Conservation (phyloP, 1,140 invertebrate species). For the Colletes latitarsis region DNA sequence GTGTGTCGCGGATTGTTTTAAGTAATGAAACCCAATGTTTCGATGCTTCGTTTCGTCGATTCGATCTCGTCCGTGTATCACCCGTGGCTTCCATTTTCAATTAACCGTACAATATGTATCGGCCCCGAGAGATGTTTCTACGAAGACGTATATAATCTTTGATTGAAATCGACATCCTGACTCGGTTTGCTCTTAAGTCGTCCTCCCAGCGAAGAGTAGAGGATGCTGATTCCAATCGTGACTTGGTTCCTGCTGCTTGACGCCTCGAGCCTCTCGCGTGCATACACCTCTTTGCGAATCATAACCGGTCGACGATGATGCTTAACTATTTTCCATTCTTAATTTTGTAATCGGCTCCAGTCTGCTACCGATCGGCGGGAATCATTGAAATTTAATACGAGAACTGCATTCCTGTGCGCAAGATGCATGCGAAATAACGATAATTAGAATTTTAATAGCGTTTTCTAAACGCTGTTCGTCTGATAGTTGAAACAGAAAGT, state of each 20-base stretch:
- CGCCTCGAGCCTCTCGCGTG: background rate
- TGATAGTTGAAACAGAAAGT: too few species aligned
- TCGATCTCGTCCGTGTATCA: conserved; percentile 26
- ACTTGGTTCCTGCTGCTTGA: conserved; percentile 21
- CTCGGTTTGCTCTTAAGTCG: conserved; percentile 18
- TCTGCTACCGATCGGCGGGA: background rate
- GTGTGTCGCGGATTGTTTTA: background rate
- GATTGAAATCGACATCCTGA: conserved; percentile 51
- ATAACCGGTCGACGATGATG: conserved; percentile 40
- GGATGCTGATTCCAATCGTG: conserved; percentile 41
- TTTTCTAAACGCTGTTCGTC: too few species aligned
- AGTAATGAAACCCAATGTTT: background rate
- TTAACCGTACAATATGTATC: conserved; percentile 28
- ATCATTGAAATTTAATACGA: background rate
- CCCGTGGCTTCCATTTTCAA: conserved; percentile 34
- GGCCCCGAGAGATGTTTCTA: conserved; percentile 35
- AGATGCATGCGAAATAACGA: background rate
- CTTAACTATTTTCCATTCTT: conserved; percentile 19
- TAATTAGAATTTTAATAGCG: too few species aligned
- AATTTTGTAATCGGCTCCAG: background rate
- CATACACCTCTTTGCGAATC: conserved; percentile 3
- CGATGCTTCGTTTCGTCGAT: background rate
- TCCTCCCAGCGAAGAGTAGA: conserved; percentile 13
- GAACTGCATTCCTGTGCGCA: background rate
- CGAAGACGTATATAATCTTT: conserved; percentile 49